A percentile compares a stretch with the other conserved stretches of the same genome.
phyloP scores from a whole-genome alignment of 1,140 invertebrate genomes.

The Dryas iulia region DNA sequence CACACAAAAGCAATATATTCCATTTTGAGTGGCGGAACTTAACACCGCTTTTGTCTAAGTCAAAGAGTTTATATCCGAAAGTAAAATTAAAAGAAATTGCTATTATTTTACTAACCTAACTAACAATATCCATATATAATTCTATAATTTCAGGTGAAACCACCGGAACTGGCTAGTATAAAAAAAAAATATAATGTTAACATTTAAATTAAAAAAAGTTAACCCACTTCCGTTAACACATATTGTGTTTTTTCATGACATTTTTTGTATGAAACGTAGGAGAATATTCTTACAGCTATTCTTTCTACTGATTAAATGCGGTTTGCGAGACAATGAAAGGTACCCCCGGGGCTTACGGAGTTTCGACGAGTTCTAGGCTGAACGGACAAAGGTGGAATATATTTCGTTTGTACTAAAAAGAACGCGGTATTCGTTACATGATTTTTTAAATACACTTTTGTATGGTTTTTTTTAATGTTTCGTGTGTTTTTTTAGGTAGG shows the following conservation, averaged over 20 bases:
- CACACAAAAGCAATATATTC: too few relatives aligned
- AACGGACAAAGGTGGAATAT: conserved; percentile 25
- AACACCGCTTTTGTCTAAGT: neutral
- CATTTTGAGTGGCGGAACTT: neutral
- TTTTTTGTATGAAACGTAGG: neutral
- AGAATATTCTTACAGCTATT: conserved; percentile 26
- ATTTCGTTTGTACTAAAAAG: conserved; percentile 1
- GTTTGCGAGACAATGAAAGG: conserved; percentile 23
- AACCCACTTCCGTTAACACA: neutral
- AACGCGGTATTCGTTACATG: neutral
- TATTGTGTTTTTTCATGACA: conserved; percentile 2
- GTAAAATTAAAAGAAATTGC: too few relatives aligned
- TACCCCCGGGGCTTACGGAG: conserved; percentile 16
- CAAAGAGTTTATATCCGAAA: neutral
- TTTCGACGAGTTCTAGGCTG: conserved; percentile 23
- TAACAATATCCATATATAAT: neutral
- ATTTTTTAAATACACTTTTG: neutral
- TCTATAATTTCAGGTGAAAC: neutral
- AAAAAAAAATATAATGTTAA: neutral
- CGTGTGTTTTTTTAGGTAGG: neutral
- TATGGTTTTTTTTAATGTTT: neutral
- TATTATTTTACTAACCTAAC: too few relatives aligned
- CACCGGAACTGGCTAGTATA: neutral
- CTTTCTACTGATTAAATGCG: conserved; percentile 26
- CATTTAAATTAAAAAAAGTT: neutral